A percentile compares a stretch with the other conserved stretches of the same genome.
Evolutionary conservation across 2,113 vertebrate genomes (phyloP).

Genomic region (Candoia aspera): DNA sequence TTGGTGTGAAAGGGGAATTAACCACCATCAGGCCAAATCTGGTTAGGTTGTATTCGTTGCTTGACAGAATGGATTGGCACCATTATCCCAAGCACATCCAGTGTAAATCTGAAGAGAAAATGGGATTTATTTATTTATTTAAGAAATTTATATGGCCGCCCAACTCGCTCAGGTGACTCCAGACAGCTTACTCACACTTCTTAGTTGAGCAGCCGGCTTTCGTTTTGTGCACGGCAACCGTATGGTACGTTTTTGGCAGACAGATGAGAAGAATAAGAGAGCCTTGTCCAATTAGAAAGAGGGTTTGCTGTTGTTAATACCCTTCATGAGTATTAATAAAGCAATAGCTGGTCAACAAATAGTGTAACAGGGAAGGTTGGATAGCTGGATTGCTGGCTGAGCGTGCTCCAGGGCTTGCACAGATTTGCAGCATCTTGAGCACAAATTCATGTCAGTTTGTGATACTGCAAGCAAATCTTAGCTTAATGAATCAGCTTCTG

Average conservation of each 20-base stretch:
- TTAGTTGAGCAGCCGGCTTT: neutral
- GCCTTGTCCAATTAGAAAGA: conserved; percentile 31
- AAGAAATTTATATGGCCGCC: too few relatives aligned
- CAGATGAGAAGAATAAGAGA: neutral
- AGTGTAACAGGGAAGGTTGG: conserved; percentile 17
- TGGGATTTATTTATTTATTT: too few relatives aligned
- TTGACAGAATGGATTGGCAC: rapidly evolving
- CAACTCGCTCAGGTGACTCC: too few relatives aligned
- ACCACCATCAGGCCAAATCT: neutral
- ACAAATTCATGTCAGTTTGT: neutral
- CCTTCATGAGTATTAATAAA: conserved; percentile 29
- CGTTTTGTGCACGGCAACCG: neutral
- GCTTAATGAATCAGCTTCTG: neutral
- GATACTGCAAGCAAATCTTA: neutral
- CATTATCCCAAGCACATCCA: neutral
- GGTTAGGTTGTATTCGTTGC: neutral
- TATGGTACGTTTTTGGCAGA: neutral
- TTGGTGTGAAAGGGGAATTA: conserved; percentile 8
- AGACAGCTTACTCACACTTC: too few relatives aligned
- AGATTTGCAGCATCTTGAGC: neutral
- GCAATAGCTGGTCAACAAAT: neutral
- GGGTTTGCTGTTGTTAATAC: too few relatives aligned
- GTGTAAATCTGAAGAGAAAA: neutral
- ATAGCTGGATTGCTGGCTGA: conserved; percentile 13
- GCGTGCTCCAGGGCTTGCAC: neutral